Percentiles rank a stretch among this genome's conserved stretches.
phyloP scores from a whole-genome alignment of 2,797 vertebrate genomes.

The Etheostoma perlongum region DNA sequence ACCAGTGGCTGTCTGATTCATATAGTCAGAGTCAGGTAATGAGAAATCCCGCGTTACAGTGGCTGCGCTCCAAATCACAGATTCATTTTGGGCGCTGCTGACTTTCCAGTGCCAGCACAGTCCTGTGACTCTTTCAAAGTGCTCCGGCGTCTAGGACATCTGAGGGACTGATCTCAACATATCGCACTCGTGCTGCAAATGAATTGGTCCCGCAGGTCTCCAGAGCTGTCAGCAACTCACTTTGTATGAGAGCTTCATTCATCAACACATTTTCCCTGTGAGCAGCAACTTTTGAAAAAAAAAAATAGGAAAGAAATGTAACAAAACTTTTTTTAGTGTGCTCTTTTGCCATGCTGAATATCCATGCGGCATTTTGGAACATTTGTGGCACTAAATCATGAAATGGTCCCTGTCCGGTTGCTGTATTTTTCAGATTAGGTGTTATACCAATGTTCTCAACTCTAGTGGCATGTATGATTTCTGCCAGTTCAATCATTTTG shows the following conservation, averaged over 20 bases:
- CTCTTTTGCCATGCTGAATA: background rate
- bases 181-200: constrained; percentile 78
- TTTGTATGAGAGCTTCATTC: constrained; percentile 85
- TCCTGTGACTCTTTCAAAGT: constrained; percentile 66
- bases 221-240: constrained; percentile 82
- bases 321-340: constrained; percentile 38
- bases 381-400: constrained; percentile 36
- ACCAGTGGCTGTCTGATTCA: constrained; percentile 35
- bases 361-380: constrained; percentile 28
- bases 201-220: constrained; percentile 77
- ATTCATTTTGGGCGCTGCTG: constrained; percentile 62
- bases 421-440: constrained; percentile 13
- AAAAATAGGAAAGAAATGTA: constrained; percentile 25
- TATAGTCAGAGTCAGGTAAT: constrained; percentile 43
- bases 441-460: background rate
- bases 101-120: constrained; percentile 59
- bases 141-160: constrained; percentile 72
- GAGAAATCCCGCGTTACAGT: constrained; percentile 38
- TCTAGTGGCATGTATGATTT: background rate
- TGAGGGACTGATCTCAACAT: constrained; percentile 77
- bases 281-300: constrained; percentile 63
- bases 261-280: constrained; percentile 75
- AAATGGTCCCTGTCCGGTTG: constrained; percentile 11
- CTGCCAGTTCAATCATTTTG: background rate
- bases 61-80: constrained; percentile 25